Evolutionary conservation across 2,113 vertebrate genomes (phyloP).

Genomic region (Regulus satrapa): DNA sequence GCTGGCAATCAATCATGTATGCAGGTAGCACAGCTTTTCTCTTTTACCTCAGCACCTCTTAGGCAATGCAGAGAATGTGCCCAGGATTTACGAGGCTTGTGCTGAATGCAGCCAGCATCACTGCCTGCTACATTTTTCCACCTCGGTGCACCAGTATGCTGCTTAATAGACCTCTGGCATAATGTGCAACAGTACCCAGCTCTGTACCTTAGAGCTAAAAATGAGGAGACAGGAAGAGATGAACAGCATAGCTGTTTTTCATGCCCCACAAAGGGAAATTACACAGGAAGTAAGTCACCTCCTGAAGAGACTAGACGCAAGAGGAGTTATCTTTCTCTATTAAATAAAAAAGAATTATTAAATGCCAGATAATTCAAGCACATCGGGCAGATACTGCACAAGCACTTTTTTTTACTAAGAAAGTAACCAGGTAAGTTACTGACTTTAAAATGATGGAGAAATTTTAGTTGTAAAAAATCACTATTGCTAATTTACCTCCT

Average conservation of each 20-base stretch:
- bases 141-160: conserved; percentile 43
- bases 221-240: conserved; percentile 19
- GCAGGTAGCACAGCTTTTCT: neutral
- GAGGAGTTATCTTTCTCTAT: neutral
- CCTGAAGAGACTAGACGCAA: neutral
- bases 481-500: neutral
- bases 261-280: neutral
- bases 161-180: conserved; percentile 56
- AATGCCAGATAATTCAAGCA: neutral
- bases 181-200: neutral
- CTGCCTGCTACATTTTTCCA: conserved; percentile 55
- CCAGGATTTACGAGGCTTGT: neutral
- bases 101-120: conserved; percentile 27
- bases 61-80: neutral
- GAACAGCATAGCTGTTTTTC: conserved; percentile 19
- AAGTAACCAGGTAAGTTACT: neutral
- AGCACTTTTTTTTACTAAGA: neutral
- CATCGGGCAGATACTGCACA: neutral
- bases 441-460: neutral
- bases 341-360: conserved; percentile 26
- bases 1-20: neutral
- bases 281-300: conserved; percentile 49
- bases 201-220: conserved; percentile 30
- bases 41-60: conserved; percentile 7
- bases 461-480: neutral